Conservation (phyloP, 2,888 invertebrate genomes). For the Brenthis hecate region DNA sequence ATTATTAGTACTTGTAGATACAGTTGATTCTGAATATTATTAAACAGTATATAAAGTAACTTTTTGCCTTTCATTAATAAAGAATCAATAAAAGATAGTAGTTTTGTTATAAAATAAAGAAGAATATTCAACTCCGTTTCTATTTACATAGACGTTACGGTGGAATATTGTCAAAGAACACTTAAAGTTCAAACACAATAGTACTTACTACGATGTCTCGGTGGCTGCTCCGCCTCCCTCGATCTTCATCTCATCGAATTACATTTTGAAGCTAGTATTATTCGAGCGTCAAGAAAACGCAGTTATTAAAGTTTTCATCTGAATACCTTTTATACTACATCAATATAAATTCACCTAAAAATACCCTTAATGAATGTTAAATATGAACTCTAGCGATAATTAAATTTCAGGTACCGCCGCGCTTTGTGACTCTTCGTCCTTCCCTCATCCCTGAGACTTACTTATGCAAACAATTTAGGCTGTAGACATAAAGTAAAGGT, state of each 20-base stretch:
- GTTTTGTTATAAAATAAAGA: too few relatives aligned
- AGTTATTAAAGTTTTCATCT: neutral
- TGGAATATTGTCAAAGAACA: constrained; percentile 1
- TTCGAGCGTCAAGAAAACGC: too few relatives aligned
- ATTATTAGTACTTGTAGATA: too few relatives aligned
- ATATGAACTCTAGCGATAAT: constrained; percentile 14
- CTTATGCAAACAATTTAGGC: neutral
- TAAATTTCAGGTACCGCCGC: constrained; percentile 7
- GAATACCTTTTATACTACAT: constrained; percentile 7
- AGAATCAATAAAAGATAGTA: too few relatives aligned
- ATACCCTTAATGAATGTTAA: constrained; percentile 16
- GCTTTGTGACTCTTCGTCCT: constrained; percentile 2
- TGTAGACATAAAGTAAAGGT: too few relatives aligned
- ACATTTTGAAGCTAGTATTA: too few relatives aligned
- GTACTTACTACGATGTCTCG: neutral
- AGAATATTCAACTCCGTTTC: too few relatives aligned
- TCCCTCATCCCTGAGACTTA: neutral
- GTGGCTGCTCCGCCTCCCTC: neutral
- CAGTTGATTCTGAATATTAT: too few relatives aligned
- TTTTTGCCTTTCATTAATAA: too few relatives aligned
- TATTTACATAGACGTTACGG: neutral
- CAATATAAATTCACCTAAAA: neutral
- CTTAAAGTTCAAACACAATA: neutral
- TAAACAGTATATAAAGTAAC: too few relatives aligned
- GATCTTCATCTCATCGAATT: neutral